Base-by-base conservation (phyloP, 1,140 invertebrate genomes). In the Drosophila sulfurigaster region DNA sequence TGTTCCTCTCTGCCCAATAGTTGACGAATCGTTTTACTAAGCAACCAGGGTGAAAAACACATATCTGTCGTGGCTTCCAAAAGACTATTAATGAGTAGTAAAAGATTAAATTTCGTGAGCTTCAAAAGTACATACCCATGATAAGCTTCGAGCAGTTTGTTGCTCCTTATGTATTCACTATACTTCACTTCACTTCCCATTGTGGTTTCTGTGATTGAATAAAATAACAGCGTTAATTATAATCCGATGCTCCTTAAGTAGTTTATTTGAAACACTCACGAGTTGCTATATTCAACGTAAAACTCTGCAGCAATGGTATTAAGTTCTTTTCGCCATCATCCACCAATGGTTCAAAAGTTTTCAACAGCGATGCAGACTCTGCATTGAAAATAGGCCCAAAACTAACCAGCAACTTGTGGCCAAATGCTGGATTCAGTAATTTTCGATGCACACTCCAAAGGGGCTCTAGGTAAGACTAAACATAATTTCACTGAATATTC, bases 351-450 rank as follows among this genome's bases (percentile, higher is more conserved):
- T 89, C 74, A 0, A 91, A 41, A 0, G 59, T 28, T 11, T 78
- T 69, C 0, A 91, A 11, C 0, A 92, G 51, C 7, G 54, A 48
- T 30, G 56, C 43, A 0, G 77, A 80, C 48, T 91, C 87, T 0
- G 71, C 49, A 48, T 92, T 92, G 28, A 92, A 92, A 49, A 83
- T 80, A 5, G 91, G 78, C n/a, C 91, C 25, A 41, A 92, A 92
- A 56, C 79, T 89, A 0, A 91, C 56, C n/a, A 92, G 46, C 10
- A 89, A 77, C 41, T 92, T 92, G 54, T 92, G 82, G 2, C 81
- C 62, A 68, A 92, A 92, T 3, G 91, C 83, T 1, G 90, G 83
- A 80, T 92, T 92, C 2, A 92, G 46, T 8, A 87, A 32, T 45
- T 86, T 91, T 0, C 91, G 76, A 60, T 91, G 90, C 2, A 74